Conservation (phyloP, 23 tunicate species). For the Styela clava region DNA sequence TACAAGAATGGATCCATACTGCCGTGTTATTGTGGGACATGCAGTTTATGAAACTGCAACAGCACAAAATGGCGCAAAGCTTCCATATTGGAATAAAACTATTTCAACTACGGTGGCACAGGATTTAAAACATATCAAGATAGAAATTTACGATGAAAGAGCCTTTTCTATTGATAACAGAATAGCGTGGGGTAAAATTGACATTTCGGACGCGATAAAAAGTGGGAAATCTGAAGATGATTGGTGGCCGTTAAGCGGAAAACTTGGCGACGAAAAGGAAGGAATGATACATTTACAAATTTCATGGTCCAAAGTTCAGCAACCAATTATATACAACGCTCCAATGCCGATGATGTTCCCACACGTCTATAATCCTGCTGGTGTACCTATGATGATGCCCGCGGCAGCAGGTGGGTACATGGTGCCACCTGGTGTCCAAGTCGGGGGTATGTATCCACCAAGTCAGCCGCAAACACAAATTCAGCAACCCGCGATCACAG, state of each 20-base stretch:
- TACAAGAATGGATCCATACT: constrained; percentile 90
- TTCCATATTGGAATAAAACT: constrained; percentile 77
- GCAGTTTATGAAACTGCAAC: constrained; percentile 82
- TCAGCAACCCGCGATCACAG: constrained; percentile 10
- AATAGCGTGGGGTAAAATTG: constrained; percentile 65
- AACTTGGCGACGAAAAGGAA: constrained; percentile 79
- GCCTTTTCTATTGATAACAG: constrained; percentile 51
- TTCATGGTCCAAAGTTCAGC: constrained; percentile 24
- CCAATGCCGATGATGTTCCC: constrained; percentile 22
- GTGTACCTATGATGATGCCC: constrained; percentile 17
- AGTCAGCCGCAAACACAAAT: constrained; percentile 3
- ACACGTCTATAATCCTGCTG: background rate
- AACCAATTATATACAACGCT: constrained; percentile 4
- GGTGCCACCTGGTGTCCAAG: constrained; percentile 20
- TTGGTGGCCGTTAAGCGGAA: constrained; percentile 85
- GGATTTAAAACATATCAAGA: constrained; percentile 46
- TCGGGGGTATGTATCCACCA: background rate
- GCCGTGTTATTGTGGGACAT: constrained; percentile 65
- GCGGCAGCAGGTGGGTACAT: constrained; percentile 7
- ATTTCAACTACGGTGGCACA: constrained; percentile 43
- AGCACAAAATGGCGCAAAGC: constrained; percentile 66
- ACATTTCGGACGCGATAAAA: constrained; percentile 38
- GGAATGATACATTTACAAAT: constrained; percentile 66
- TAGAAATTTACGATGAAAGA: constrained; percentile 85
- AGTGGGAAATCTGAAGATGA: constrained; percentile 66